Evolutionary conservation across 2,113 vertebrate species (phyloP).

Genomic region (Geococcyx californianus): DNA sequence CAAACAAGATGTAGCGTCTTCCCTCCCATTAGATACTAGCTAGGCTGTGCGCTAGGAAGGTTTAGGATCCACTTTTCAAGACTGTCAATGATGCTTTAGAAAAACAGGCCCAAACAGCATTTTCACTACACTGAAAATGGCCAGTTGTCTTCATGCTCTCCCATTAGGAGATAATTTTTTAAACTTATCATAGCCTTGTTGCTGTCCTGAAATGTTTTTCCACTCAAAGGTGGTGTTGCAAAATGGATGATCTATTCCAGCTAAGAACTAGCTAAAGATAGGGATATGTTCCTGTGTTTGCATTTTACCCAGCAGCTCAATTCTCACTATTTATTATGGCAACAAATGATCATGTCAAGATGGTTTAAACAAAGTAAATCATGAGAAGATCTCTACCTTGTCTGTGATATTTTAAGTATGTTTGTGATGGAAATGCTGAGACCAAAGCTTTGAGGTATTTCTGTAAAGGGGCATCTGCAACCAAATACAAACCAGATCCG

Average conservation of each 20-base stretch:
- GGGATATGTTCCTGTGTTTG: neutral
- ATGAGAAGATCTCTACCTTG: slow-evolving; percentile 16
- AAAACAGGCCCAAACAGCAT: neutral
- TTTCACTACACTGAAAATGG: neutral
- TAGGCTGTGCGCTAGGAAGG: neutral
- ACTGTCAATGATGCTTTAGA: neutral
- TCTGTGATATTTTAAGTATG: neutral
- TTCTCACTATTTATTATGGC: slow-evolving; percentile 32
- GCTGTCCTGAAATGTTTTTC: neutral
- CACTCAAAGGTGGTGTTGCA: neutral
- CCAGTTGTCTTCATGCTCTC: neutral
- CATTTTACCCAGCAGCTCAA: neutral
- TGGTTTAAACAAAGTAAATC: slow-evolving; percentile 33
- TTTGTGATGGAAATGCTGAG: slow-evolving; percentile 9
- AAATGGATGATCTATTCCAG: neutral
- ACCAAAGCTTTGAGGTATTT: neutral
- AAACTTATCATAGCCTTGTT: neutral
- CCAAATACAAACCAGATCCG: neutral
- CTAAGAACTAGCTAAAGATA: neutral
- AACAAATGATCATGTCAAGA: slow-evolving; percentile 43
- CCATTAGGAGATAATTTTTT: neutral
- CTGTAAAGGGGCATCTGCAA: neutral
- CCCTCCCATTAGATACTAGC: fast-evolving
- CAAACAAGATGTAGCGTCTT: neutral
- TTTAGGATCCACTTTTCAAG: neutral